phyloP scores from a whole-genome alignment of 2,797 vertebrate genomes.

The Anolis apletophallus region DNA sequence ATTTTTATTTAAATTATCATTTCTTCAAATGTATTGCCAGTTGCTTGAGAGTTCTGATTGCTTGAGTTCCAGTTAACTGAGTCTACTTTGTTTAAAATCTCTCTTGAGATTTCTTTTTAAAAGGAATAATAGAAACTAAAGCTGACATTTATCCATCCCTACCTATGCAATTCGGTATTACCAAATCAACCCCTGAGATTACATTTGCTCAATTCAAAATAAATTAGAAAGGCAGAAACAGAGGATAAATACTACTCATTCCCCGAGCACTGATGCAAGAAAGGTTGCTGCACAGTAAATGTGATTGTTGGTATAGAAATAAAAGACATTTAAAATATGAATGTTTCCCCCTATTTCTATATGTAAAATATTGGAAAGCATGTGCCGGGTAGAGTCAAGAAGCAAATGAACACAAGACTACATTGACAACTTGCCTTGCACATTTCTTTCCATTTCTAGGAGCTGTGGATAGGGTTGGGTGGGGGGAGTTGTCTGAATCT shows the following conservation, averaged over 20 bases:
- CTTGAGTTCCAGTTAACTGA: no score
- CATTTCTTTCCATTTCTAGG: constrained; percentile 19
- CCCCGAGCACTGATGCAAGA: not conserved
- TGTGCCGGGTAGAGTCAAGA: not conserved
- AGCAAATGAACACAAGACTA: not conserved
- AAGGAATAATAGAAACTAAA: not conserved
- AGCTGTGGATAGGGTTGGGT: not conserved
- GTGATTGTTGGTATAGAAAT: not conserved
- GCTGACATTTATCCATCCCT: not conserved
- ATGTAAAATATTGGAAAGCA: not conserved
- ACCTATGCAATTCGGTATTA: not conserved
- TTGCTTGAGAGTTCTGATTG: no score
- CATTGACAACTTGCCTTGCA: not conserved
- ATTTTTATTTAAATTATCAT: no score
- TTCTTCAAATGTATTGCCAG: no score
- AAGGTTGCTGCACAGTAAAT: not conserved
- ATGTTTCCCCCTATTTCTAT: not conserved
- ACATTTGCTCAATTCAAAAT: not conserved
- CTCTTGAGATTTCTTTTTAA: no score
- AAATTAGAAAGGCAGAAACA: not conserved
- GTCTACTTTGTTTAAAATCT: no score
- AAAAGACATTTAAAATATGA: not conserved
- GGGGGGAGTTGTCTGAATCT: not conserved
- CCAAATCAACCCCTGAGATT: not conserved
- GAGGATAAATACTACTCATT: not conserved